Evolutionary conservation across 2,888 invertebrate species (phyloP), one percentile per base, ranked within the genome.

Genomic region (Nasonovia ribisnigri): DNA sequence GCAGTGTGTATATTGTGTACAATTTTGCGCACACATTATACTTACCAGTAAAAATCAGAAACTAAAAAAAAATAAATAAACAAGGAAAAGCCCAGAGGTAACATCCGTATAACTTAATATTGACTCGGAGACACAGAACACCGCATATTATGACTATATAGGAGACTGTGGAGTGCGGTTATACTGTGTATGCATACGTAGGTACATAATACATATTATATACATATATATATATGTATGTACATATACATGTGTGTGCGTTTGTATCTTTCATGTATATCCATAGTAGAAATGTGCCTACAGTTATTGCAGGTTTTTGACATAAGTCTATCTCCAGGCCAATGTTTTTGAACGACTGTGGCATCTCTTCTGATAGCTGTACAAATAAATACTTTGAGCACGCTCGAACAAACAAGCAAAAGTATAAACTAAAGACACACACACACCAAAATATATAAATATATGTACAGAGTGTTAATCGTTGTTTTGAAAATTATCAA

Each of bases 271-370:
- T 8, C 8, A 3, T 77, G 0, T 24, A 42, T 77, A 20, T 20
- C 6, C 36, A 8, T 42, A 8, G n/a, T n/a, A 67, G 67, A 67
- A 36, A 77, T 77, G 36, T 77, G 77, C 77, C 77, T 77, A 77
- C 77, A 77, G 77, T 77, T 77, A 77, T 77, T 77, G n/a, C n/a
- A n/a, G 77, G 77, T 77, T 88, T 88, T 88, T 54, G 54, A 88
- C 51, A 88, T 54, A 54, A 88, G 88, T 88, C 54, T 42, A 54
- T 51, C 88, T 20, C 24, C n/a, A 11, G 54, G 42, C 88, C 36
- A 54, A 54, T 54, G 36, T 54, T 36, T 77, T 77, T 77, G 77
- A 77, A 77, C 36, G 77, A 20, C 36, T 36, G 67, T 77, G 20
- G 20, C 36, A 36, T 77, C 36, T 77, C 77, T 36, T 77, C 8